A percentile compares a stretch with the other conserved stretches of the same genome.
phyloP scores from a whole-genome alignment of 2,797 vertebrate genomes.

The Melanotaenia boesemani region DNA sequence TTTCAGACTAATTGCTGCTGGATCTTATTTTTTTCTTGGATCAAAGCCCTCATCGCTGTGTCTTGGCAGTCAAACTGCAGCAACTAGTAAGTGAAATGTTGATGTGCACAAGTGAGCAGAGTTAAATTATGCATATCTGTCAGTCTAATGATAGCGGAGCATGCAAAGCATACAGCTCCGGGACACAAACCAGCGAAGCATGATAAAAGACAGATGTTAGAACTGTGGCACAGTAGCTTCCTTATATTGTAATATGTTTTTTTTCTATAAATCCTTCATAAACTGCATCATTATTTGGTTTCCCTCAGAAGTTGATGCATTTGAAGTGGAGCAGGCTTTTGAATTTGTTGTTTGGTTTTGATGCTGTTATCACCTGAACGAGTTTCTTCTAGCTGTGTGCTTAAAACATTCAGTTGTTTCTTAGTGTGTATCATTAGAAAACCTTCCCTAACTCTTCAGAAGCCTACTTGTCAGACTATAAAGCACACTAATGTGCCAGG shows the following conservation, averaged over 20 bases:
- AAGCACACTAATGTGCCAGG: conserved; percentile 54
- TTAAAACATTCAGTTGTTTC: conserved; percentile 4
- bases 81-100: conserved; percentile 19
- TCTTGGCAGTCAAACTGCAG: conserved; percentile 13
- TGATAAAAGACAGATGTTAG: conserved; percentile 46
- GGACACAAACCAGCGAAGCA: conserved; percentile 48
- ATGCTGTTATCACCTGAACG: no score
- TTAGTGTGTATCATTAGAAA: no score
- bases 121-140: conserved; percentile 38
- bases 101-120: conserved; percentile 25
- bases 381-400: background rate
- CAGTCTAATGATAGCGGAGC: conserved; percentile 46
- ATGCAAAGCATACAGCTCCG: conserved; percentile 30
- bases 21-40: conserved; percentile 42
- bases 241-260: conserved; percentile 33
- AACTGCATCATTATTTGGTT: conserved; percentile 43
- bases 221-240: conserved; percentile 28
- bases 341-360: conserved; percentile 1
- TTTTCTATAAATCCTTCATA: conserved; percentile 29
- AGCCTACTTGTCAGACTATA: conserved; percentile 52
- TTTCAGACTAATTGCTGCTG: conserved; percentile 46
- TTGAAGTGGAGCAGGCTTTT: conserved; percentile 26
- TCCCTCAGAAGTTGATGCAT: no score
- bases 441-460: conserved; percentile 18
- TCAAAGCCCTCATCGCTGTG: conserved; percentile 30